These are phyloP conservation scores for Andrena fulva DNA, from an alignment of 2,888 invertebrate genomes.

Conservation along the genomic window DNA sequence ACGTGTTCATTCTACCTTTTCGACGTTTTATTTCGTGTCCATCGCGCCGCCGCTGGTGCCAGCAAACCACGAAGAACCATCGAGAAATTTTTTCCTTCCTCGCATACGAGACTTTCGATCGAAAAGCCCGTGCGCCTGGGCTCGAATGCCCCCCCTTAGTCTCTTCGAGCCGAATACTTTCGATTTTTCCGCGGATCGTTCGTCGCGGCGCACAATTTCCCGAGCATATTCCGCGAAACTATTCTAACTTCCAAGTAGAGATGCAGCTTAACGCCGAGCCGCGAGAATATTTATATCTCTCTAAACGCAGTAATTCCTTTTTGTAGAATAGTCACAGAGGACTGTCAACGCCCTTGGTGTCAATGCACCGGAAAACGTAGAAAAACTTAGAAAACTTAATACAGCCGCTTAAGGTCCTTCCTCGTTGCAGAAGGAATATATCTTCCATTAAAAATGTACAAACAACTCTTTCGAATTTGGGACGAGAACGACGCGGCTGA, in stretches of 20 bases:
- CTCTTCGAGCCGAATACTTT: constrained; percentile 15
- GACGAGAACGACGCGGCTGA: no score
- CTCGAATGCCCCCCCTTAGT: no score
- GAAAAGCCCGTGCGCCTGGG: background rate
- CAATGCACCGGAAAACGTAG: no score
- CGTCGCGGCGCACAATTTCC: constrained; percentile 6
- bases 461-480: no score
- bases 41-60: constrained; percentile 74
- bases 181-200: constrained; percentile 43
- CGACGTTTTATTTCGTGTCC: constrained; percentile 71
- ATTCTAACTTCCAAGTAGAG: background rate
- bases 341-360: no score
- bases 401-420: no score
- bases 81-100: constrained; percentile 41
- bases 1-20: constrained; percentile 68
- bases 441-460: no score
- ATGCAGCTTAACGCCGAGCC: background rate
- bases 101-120: constrained; percentile 21
- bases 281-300: background rate
- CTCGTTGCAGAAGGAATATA: no score
- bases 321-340: no score
- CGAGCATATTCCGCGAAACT: constrained; percentile 1
- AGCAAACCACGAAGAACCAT: constrained; percentile 74
- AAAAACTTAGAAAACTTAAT: no score
- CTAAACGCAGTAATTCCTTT: no score